phyloP scores from a whole-genome alignment of 2,113 vertebrate species.

The Prochilodus magdalenae region DNA sequence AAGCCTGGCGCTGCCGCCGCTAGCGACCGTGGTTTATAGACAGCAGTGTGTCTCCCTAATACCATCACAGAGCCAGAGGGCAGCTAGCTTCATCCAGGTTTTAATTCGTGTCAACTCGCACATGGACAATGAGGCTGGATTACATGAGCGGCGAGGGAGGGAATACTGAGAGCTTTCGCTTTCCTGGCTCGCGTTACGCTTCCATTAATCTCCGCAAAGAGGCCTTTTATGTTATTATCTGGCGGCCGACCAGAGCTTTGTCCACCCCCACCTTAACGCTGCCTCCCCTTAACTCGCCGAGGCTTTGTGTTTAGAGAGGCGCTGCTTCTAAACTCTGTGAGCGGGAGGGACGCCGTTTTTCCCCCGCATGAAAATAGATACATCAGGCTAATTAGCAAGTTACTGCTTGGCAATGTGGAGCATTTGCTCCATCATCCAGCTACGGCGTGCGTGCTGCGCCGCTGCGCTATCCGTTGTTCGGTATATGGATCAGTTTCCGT shows the following conservation, averaged over 20 bases:
- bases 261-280: not conserved
- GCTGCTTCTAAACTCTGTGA: too few species aligned
- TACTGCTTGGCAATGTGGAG: not conserved
- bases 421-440: not conserved
- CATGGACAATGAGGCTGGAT: too few species aligned
- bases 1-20: too few species aligned
- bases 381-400: not conserved
- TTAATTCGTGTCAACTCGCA: too few species aligned
- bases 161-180: not conserved
- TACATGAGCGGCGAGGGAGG: too few species aligned
- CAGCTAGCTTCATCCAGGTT: too few species aligned
- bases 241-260: not conserved
- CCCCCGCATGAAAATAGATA: not conserved
- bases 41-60: too few species aligned
- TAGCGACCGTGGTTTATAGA: too few species aligned
- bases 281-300: not conserved
- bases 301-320: not conserved
- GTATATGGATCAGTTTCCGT: too few species aligned
- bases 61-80: too few species aligned
- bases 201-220: constrained; percentile 50
- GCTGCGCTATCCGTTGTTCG: too few species aligned
- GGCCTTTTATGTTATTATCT: constrained; percentile 49
- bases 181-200: constrained; percentile 4
- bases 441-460: not conserved
- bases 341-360: not conserved